Evolutionary conservation across 2,113 vertebrate species (phyloP).

Genomic region (Psophia crepitans): DNA sequence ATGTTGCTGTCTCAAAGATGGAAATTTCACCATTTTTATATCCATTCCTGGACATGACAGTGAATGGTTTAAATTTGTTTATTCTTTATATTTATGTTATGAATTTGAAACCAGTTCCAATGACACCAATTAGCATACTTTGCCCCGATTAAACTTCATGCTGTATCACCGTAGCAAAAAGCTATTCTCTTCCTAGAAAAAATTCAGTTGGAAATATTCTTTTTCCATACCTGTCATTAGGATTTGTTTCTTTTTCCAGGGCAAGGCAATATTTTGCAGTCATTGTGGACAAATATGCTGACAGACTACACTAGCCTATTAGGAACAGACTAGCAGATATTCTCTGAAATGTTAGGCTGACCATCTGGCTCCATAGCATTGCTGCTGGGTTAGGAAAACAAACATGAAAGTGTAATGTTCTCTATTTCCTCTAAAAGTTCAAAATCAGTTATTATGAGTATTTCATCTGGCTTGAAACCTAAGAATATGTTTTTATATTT

Average conservation of each 20-base stretch:
- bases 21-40: not conserved
- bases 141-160: not conserved
- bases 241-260: not conserved
- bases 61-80: not conserved
- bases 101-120: not conserved
- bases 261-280: not conserved
- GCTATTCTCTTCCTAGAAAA: not conserved
- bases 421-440: not conserved
- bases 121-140: not conserved
- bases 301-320: not conserved
- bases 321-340: not conserved
- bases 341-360: not conserved
- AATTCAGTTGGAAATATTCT: not conserved
- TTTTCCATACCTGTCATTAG: not conserved
- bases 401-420: not conserved
- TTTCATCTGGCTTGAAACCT: not conserved
- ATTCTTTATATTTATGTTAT: not conserved
- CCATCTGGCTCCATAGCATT: not conserved
- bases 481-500: not conserved
- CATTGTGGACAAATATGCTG: not conserved
- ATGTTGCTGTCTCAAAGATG: not conserved
- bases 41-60: not conserved
- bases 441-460: not conserved
- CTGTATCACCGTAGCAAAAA: not conserved
- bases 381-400: not conserved